phyloP scores from a whole-genome alignment of 2,113 vertebrate genomes.

The Ceratotherium simum region DNA sequence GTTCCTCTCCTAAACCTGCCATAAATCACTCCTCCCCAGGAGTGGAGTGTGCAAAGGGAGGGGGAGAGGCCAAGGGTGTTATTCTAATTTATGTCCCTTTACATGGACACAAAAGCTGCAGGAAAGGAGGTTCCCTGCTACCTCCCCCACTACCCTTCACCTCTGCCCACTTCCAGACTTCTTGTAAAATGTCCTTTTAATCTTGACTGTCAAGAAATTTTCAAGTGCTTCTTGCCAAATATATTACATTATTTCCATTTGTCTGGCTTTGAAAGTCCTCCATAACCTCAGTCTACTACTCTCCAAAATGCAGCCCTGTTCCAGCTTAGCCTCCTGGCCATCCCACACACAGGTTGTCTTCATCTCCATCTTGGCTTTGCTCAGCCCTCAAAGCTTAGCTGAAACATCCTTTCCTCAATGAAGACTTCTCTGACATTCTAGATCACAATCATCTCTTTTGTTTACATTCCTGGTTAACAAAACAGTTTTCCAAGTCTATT shows the following conservation, averaged over 20 bases:
- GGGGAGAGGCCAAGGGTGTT: background rate
- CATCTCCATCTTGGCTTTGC: background rate
- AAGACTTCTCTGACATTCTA: background rate
- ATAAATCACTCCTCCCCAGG: background rate
- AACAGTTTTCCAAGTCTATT: background rate
- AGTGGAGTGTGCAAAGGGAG: background rate
- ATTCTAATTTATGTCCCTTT: background rate
- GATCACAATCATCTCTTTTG: background rate
- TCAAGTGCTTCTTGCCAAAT: background rate
- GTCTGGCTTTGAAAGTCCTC: background rate
- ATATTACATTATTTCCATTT: background rate
- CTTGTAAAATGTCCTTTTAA: background rate
- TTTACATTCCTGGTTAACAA: background rate
- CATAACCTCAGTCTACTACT: background rate
- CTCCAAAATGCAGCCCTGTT: background rate
- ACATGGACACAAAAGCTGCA: background rate
- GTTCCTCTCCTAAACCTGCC: background rate
- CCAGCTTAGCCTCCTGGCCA: background rate
- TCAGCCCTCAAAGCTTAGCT: background rate
- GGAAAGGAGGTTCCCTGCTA: background rate
- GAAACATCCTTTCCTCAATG: background rate
- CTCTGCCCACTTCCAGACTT: background rate
- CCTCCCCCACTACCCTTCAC: background rate
- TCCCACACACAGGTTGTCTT: accelerated
- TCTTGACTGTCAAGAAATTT: background rate